Evolutionary conservation across 2,113 vertebrate species (phyloP).

Genomic region (Apeltes quadracus): DNA sequence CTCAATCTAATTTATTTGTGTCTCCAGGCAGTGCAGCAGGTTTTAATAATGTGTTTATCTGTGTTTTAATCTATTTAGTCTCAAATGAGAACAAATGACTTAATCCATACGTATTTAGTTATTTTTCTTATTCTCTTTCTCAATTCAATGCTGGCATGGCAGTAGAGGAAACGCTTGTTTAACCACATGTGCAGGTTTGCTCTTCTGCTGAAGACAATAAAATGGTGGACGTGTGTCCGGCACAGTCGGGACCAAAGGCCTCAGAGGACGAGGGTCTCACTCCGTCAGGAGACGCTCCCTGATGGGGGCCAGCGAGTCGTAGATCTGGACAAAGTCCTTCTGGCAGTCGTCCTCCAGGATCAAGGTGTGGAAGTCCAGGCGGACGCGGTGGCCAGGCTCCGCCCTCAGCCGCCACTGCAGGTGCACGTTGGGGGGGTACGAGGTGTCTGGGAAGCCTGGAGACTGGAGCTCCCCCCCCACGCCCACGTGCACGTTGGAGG

Average conservation of each 20-base stretch:
- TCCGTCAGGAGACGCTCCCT: slow-evolving; percentile 81
- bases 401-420: slow-evolving; percentile 88
- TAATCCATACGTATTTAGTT: no score
- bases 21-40: no score
- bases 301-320: slow-evolving; percentile 86
- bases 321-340: slow-evolving; percentile 87
- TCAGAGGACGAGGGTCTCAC: no score
- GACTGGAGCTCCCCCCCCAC: slow-evolving; percentile 78
- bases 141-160: background rate
- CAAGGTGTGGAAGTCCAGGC: slow-evolving; percentile 87
- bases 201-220: no score
- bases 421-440: slow-evolving; percentile 81
- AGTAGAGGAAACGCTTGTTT: no score
- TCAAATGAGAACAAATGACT: no score
- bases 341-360: slow-evolving; percentile 79
- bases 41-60: no score
- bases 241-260: no score
- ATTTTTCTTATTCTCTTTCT: background rate
- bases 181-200: no score
- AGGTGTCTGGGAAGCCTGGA: slow-evolving; percentile 86
- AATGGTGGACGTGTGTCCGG: no score
- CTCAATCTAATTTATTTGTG: no score
- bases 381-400: slow-evolving; percentile 80
- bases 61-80: no score
- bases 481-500: slow-evolving; percentile 75